A percentile compares a stretch with the other conserved stretches of the same genome.
phyloP scores from a whole-genome alignment of 2,113 vertebrate genomes.

The Clupea harengus region DNA sequence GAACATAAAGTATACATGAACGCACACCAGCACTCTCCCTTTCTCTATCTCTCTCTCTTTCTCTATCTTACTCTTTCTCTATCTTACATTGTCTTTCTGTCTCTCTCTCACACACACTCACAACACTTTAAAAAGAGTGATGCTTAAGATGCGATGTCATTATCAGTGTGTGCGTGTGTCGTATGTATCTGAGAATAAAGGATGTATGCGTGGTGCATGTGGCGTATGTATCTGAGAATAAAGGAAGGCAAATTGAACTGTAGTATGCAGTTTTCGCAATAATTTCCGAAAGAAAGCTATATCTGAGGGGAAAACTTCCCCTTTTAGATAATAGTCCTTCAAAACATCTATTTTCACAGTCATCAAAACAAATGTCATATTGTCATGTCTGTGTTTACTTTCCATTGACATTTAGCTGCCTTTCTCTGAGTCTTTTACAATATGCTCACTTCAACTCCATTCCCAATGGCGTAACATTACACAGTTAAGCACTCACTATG shows the following conservation, averaged over 20 bases:
- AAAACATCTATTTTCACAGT: slow-evolving; percentile 37
- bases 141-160: neutral
- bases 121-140: neutral
- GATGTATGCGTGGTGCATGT: neutral
- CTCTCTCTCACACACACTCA: neutral
- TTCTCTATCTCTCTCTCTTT: neutral
- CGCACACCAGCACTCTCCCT: neutral
- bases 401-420: slow-evolving; percentile 66
- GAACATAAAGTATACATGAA: neutral
- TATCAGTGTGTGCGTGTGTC: neutral
- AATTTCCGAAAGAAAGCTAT: neutral
- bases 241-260: neutral
- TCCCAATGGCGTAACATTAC: neutral
- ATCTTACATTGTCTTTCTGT: neutral
- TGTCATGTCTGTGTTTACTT: slow-evolving; percentile 51
- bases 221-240: neutral
- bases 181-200: neutral
- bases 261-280: neutral
- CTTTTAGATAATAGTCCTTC: neutral
- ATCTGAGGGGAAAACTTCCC: neutral
- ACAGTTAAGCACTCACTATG: too few relatives aligned
- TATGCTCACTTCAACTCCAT: neutral
- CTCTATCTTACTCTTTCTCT: neutral
- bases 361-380: slow-evolving; percentile 58
- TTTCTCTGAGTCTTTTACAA: slow-evolving; percentile 36